These are phyloP conservation scores for Tortricodes alternella DNA, from an alignment of 2,888 invertebrate genomes.

Conservation along the genomic window DNA sequence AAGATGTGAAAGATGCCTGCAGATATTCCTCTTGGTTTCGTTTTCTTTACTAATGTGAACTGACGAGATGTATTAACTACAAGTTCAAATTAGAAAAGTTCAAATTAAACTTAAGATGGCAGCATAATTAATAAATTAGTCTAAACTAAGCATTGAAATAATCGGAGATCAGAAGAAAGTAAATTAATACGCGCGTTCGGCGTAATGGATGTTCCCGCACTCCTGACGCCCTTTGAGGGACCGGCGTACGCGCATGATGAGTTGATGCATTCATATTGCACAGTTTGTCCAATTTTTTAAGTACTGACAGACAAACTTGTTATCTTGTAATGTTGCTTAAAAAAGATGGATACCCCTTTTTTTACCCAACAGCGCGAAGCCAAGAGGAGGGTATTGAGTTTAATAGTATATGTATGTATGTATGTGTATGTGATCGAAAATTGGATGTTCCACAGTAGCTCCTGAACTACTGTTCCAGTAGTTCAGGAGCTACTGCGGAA, in stretches of 20 bases:
- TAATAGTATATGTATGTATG: no score
- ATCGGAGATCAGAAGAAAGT: slow-evolving; percentile 48
- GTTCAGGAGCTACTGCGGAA: no score
- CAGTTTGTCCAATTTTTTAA: no score
- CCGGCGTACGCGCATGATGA: not conserved
- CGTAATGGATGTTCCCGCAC: slow-evolving; percentile 48
- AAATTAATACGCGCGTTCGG: slow-evolving; percentile 49
- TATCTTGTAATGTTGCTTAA: no score
- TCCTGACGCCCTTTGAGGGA: slow-evolving; percentile 36
- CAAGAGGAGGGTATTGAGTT: no score
- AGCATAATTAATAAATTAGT: slow-evolving; percentile 29
- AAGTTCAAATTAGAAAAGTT: not conserved
- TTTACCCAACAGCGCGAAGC: no score
- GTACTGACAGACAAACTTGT: no score
- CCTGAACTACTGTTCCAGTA: no score
- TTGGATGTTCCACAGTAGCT: no score
- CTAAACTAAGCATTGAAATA: slow-evolving; percentile 13
- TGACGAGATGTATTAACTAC: slow-evolving; percentile 17
- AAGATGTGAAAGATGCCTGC: no score
- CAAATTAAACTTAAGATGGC: slow-evolving; percentile 10
- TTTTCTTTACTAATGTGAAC: not conserved
- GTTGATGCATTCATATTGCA: not conserved
- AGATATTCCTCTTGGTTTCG: not conserved
- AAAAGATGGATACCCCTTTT: no score
- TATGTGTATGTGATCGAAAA: no score